These are phyloP conservation scores for Dendronephthya gigantea DNA, from an alignment of 64 coral and sea anemone species.

Conservation along the genomic window DNA sequence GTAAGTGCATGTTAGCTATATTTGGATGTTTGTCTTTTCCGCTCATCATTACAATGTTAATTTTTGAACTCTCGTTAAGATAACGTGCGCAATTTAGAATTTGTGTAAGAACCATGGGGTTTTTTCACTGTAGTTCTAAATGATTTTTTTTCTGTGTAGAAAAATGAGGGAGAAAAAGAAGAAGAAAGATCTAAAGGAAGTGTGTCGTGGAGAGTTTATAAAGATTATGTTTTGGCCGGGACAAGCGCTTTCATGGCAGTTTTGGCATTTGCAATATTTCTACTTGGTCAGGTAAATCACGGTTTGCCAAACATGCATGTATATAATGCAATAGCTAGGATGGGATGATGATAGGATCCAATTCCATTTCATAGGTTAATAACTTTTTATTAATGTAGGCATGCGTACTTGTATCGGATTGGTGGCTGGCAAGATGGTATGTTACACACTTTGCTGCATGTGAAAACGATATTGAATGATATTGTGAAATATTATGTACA, in stretches of 20 bases:
- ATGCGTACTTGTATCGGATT: not conserved
- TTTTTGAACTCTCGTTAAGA: not conserved
- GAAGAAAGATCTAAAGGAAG: conserved; percentile 17
- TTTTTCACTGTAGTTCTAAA: too few relatives aligned
- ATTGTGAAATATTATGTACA: too few relatives aligned
- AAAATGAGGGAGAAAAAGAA: not conserved
- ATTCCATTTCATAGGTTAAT: not conserved
- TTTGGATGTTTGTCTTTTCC: not conserved
- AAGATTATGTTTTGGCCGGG: conserved; percentile 11
- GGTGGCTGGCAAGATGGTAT: conserved; percentile 9
- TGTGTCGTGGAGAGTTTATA: not conserved
- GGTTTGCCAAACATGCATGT: too few relatives aligned
- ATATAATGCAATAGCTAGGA: too few relatives aligned
- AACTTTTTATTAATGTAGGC: not conserved
- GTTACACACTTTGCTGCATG: not conserved
- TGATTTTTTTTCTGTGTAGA: not conserved
- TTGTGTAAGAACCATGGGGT: too few relatives aligned
- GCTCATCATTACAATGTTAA: not conserved
- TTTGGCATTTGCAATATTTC: not conserved
- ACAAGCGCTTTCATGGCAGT: not conserved
- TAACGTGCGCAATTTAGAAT: not conserved
- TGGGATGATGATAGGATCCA: too few relatives aligned
- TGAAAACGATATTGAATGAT: too few relatives aligned
- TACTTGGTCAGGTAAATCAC: not conserved
- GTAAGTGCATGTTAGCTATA: not conserved